Evolutionary conservation across 2,797 vertebrate species (phyloP).

Genomic region (Pogonophryne albipinna): DNA sequence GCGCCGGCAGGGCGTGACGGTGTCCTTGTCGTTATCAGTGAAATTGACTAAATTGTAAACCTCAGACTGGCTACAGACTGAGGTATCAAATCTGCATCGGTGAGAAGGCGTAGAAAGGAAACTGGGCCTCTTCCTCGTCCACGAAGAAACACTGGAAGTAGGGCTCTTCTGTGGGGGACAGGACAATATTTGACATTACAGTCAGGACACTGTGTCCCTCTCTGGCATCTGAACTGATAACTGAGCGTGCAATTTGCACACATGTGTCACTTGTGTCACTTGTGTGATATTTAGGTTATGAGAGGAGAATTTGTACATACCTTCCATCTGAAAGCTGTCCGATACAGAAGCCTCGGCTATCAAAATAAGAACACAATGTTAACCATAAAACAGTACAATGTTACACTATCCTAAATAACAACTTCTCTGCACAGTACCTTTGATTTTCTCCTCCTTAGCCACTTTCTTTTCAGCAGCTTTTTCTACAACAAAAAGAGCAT

Average conservation of each 20-base stretch:
- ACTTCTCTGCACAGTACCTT: slow-evolving; percentile 59
- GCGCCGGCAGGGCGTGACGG: slow-evolving; percentile 25
- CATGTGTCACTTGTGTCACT: no score
- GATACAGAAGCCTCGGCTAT: slow-evolving; percentile 71
- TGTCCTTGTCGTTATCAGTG: slow-evolving; percentile 39
- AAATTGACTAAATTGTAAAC: slow-evolving; percentile 33
- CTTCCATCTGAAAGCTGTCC: slow-evolving; percentile 77
- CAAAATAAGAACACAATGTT: slow-evolving; percentile 30
- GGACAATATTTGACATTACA: not conserved
- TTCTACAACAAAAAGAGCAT: slow-evolving; percentile 53
- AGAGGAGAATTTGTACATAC: slow-evolving; percentile 54
- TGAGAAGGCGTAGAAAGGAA: slow-evolving; percentile 90
- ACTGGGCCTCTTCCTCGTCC: slow-evolving; percentile 93
- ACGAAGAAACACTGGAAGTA: slow-evolving; percentile 98
- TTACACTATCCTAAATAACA: not conserved
- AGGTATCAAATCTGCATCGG: slow-evolving; percentile 80
- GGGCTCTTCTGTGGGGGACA: slow-evolving; percentile 86
- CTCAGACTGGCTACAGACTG: slow-evolving; percentile 35
- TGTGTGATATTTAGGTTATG: slow-evolving; percentile 7
- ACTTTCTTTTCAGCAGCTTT: slow-evolving; percentile 68
- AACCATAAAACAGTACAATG: slow-evolving; percentile 1
- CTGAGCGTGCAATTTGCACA: not conserved
- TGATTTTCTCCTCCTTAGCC: slow-evolving; percentile 67
- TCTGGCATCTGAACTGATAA: not conserved
- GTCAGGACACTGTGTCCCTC: not conserved